phyloP scores from a whole-genome alignment of 2,888 invertebrate species.

The Halictus quadricinctus region DNA sequence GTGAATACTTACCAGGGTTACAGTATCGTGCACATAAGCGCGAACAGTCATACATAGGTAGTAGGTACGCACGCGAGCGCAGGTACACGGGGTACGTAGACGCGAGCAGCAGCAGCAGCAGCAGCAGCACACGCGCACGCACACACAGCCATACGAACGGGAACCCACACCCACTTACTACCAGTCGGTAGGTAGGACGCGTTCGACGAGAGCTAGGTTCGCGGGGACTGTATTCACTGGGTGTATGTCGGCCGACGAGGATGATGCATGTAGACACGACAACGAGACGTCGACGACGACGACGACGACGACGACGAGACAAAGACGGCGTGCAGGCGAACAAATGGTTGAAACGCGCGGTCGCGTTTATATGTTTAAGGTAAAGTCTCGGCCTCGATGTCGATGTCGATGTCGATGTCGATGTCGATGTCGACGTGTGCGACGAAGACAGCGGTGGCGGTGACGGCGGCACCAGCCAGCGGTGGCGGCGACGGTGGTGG shows the following conservation, averaged over 20 bases:
- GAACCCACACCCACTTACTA: conserved; percentile 49
- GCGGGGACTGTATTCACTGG: conserved; percentile 37
- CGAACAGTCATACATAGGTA: conserved; percentile 36
- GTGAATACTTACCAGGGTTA: conserved; percentile 62
- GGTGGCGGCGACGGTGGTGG: conserved; percentile 21
- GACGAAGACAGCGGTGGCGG: conserved; percentile 31
- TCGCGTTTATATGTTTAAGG: conserved; percentile 45
- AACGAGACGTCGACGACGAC: not conserved
- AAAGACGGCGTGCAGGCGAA: not conserved
- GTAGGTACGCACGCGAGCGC: conserved; percentile 34
- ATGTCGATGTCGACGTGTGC: conserved; percentile 47
- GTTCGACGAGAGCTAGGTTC: conserved; percentile 37
- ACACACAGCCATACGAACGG: conserved; percentile 38
- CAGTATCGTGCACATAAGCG: conserved; percentile 53
- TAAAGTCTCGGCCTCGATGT: conserved; percentile 44
- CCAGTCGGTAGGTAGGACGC: conserved; percentile 37
- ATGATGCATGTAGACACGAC: conserved; percentile 47
- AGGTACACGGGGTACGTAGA: conserved; percentile 45
- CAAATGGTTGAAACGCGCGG: conserved; percentile 23
- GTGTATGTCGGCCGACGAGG: conserved; percentile 32
- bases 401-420: conserved; percentile 23
- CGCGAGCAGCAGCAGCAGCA: conserved; percentile 5
- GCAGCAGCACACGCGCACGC: conserved; percentile 36
- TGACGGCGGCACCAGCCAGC: conserved; percentile 18
- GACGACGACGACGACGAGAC: not conserved